Base-by-base conservation (phyloP, 2,888 invertebrate genomes). In the Drosophila koepferae region DNA sequence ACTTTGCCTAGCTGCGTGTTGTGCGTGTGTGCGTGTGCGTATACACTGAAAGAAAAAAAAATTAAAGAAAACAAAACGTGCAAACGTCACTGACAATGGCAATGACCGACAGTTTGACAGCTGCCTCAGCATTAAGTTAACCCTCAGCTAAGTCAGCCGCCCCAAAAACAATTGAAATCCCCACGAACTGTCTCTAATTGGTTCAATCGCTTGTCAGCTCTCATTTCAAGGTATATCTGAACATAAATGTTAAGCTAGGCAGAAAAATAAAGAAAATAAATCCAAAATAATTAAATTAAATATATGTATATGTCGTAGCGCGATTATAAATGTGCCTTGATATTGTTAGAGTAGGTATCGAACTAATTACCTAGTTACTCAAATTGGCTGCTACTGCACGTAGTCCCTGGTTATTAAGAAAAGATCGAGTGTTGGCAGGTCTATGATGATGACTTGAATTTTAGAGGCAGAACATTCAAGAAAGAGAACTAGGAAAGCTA, bases 71-170 rank as follows among this genome's bases (percentile, higher is more conserved):
- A 36, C 31, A 43, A 61, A 56, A 54, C 48, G 44, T 58, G 64
- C 71, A 61, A 70, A 43, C 51, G 59, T 60, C 59, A 69, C 48
- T 59, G 63, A 60, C 54, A 65, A 49, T 34, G 60, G 34, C 67
- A 73, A 41, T 40, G 61, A 53, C 38, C 53, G 74, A 53, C 74
- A 60, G 41, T 51, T 38, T 72, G 72, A 72, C 60, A 72, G 60
- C 60, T 40, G 31, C 48, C 54, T 44, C 43, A 31, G 49, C 41
- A 60, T 60, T 60, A 48, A 48, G 38, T 14, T 18, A 38, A 38
- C 36, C 23, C 46, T 10, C 58, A 23, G 3, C 36, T 18, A 38
- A 36, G 20, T 14, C 36, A 36, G 20, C 8, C 36, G 5, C n/a
- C 31, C 18, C 4, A 6, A 31, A 28, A 40, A n/a, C 40, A 51